phyloP scores from a whole-genome alignment of 53 echinoderm and acorn worm species.

The Crossaster papposus region DNA sequence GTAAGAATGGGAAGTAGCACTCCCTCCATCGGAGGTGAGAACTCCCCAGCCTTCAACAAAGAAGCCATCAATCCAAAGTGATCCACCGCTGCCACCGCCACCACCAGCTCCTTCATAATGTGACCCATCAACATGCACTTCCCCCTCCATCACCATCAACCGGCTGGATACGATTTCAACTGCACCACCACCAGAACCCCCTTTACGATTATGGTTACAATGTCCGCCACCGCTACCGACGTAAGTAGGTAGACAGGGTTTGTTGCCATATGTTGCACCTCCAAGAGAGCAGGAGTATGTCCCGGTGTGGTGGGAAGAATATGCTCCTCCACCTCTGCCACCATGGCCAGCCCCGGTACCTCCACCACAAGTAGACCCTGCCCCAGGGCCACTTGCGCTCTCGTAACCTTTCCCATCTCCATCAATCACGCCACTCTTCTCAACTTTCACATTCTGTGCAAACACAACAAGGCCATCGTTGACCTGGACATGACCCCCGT shows the following conservation, averaged over 20 bases:
- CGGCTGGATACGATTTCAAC: slow-evolving; percentile 63
- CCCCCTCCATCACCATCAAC: slow-evolving; percentile 71
- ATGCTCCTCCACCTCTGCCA: slow-evolving; percentile 56
- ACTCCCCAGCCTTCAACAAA: slow-evolving; percentile 85
- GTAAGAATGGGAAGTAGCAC: slow-evolving; percentile 50
- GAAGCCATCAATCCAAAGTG: slow-evolving; percentile 84
- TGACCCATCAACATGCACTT: slow-evolving; percentile 59
- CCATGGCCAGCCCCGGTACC: slow-evolving; percentile 68
- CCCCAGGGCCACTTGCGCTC: slow-evolving; percentile 63
- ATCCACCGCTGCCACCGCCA: slow-evolving; percentile 90
- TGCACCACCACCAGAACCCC: slow-evolving; percentile 79
- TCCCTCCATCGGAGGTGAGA: slow-evolving; percentile 67
- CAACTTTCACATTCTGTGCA: slow-evolving; percentile 64
- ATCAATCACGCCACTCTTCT: slow-evolving; percentile 51
- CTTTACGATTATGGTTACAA: not conserved
- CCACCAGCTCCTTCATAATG: slow-evolving; percentile 26
- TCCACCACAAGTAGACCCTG: slow-evolving; percentile 51
- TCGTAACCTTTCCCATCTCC: slow-evolving; percentile 68
- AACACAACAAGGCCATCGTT: slow-evolving; percentile 68
- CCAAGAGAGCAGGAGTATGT: slow-evolving; percentile 3
- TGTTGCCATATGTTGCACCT: slow-evolving; percentile 61
- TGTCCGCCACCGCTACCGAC: slow-evolving; percentile 86
- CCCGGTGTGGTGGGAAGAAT: not conserved
- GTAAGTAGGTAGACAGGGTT: slow-evolving; percentile 63
- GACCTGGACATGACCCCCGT: slow-evolving; percentile 43